Evolutionary conservation across 1,140 invertebrate genomes (phyloP).

Genomic region (Tetramorium alpestre): DNA sequence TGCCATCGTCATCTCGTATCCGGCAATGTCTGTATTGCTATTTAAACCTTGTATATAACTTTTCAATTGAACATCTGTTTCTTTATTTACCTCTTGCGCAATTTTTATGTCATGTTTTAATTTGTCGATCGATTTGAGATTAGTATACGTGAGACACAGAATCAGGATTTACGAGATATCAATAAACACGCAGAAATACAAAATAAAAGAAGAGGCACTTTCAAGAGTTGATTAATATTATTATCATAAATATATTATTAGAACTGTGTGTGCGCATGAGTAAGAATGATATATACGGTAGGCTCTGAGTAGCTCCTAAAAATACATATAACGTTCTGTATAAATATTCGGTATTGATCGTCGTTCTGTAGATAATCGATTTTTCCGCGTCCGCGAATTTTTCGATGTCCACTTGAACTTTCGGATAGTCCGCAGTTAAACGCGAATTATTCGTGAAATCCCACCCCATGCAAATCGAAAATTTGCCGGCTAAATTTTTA

Average conservation of each 20-base stretch:
- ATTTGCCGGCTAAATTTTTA: conserved; percentile 1
- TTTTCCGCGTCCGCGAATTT: not conserved
- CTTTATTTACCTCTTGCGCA: not conserved
- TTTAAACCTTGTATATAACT: not conserved
- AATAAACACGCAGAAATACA: not conserved
- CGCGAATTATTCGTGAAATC: conserved; percentile 10
- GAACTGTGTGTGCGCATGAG: no score
- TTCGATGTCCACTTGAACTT: not conserved
- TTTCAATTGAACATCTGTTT: not conserved
- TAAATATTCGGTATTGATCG: not conserved
- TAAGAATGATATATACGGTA: not conserved
- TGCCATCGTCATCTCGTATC: not conserved
- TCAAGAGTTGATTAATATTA: not conserved
- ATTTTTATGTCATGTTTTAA: not conserved
- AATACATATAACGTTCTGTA: not conserved
- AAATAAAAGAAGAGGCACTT: not conserved
- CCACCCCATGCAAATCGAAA: not conserved
- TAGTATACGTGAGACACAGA: no score
- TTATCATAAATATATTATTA: not conserved
- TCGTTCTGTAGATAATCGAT: not conserved
- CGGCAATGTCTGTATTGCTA: not conserved
- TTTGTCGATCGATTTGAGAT: not conserved
- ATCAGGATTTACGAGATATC: not conserved
- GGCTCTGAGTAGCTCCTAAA: not conserved
- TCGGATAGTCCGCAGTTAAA: not conserved